Evolutionary conservation across 2,113 vertebrate species (phyloP), one percentile per base, ranked within the genome.

Genomic region (Lathamus discolor): DNA sequence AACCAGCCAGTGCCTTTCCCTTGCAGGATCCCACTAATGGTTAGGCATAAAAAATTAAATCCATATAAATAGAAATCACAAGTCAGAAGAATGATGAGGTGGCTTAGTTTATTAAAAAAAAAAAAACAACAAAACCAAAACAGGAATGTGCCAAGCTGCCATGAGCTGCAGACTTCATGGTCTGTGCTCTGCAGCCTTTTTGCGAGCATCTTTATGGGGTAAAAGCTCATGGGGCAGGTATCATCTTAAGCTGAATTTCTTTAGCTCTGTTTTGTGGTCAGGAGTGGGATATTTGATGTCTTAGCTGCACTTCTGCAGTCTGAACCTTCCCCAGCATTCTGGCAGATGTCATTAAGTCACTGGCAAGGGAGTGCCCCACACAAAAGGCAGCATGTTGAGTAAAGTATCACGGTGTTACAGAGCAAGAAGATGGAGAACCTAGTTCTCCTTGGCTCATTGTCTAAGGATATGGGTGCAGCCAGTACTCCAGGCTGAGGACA

Each of bases 1-100:
- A 75, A 88, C 69, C 70, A 86, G 54, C 6, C 49, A 37, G 18
- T 52, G 57, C 39, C 66, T 69, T 64, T 82, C 28, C 54, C 59
- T 62, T 43, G 48, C 49, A 49, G 43, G 82, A 86, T 82, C 31
- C 66, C 83, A n/a, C 66, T 94, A 66, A 83, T 77, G 81, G 20
- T 63, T 91, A 76, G 46, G 57, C 86, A 77, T 91, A 68, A 94
- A 93, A 92, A 91, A 93, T 54, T 86, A 55, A 13, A 39, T 62
- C 86, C 0, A 0, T 86, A 13, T 66, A 68, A 68, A 72, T 28
- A 49, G 85, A 76, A 88, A 74, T 82, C 66, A 62, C 28, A 79
- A 70, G 44, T 72, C 25, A 39, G 77, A 73, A 77, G 62, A 79
- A n/a, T 37, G 39, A 13, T 0, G 0, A 3, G 1, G 20, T 59